Evolutionary conservation across 2,888 invertebrate species (phyloP).

Genomic region (Tenthredo scrophulariae): DNA sequence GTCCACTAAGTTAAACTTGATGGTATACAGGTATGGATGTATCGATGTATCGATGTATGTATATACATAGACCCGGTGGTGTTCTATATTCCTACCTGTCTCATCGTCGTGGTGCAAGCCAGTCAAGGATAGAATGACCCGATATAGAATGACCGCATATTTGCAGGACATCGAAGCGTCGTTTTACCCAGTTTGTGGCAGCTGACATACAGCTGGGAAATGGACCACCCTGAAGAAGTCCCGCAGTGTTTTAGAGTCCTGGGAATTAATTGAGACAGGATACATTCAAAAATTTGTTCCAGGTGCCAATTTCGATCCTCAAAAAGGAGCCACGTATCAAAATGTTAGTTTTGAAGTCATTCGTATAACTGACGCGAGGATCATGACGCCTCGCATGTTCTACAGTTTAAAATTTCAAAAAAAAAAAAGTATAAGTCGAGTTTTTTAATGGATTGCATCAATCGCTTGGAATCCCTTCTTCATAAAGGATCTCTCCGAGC

Average conservation of each 20-base stretch:
- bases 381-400: neutral
- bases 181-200: conserved; percentile 61
- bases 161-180: conserved; percentile 50
- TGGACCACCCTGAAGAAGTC: conserved; percentile 76
- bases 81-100: conserved; percentile 17
- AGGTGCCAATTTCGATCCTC: neutral
- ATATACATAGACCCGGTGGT: neutral
- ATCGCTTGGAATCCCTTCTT: neutral
- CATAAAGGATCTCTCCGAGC: neutral
- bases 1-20: neutral
- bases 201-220: conserved; percentile 76
- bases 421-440: neutral
- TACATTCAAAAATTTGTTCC: conserved; percentile 10
- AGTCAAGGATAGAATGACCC: conserved; percentile 51
- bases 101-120: conserved; percentile 2
- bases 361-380: neutral
- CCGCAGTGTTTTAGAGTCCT: conserved; percentile 13
- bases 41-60: neutral
- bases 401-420: neutral
- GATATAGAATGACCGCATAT: conserved; percentile 49
- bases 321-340: neutral
- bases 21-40: neutral
- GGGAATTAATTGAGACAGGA: conserved; percentile 51
- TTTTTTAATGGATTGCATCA: neutral
- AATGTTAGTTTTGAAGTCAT: neutral